These are phyloP conservation scores for Macrosoma leucophasiata DNA, from an alignment of 2,888 invertebrate species.

Conservation along the genomic window DNA sequence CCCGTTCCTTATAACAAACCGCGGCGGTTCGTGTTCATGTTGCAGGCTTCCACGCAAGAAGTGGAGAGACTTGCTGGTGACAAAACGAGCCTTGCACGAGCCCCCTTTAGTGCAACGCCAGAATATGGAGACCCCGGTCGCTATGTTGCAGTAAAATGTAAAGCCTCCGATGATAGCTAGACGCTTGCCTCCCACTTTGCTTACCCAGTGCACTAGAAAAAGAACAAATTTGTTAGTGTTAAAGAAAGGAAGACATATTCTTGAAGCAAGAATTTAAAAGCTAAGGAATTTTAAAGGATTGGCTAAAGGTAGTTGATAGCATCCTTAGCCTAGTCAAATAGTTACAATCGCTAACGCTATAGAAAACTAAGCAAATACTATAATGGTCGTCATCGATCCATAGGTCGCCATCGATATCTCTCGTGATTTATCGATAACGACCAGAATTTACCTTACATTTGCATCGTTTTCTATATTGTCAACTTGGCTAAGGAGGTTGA, in stretches of 20 bases:
- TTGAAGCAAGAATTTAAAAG: no score
- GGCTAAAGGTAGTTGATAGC: neutral
- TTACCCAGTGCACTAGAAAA: slow-evolving; percentile 29
- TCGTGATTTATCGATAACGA: no score
- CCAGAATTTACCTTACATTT: no score
- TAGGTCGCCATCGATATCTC: no score
- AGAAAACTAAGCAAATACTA: no score
- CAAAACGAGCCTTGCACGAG: slow-evolving; percentile 23
- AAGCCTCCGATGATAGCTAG: slow-evolving; percentile 31
- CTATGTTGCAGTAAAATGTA: slow-evolving; percentile 31
- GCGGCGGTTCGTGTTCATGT: slow-evolving; percentile 20
- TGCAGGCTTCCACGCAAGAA: neutral
- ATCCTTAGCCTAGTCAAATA: neutral
- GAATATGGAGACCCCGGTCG: slow-evolving; percentile 22
- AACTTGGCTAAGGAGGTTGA: no score
- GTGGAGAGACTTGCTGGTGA: slow-evolving; percentile 10
- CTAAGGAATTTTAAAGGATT: neutral
- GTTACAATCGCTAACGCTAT: neutral
- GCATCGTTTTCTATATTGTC: no score
- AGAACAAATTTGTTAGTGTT: no score
- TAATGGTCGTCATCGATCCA: no score
- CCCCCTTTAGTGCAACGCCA: slow-evolving; percentile 30
- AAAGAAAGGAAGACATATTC: no score
- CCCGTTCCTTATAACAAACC: slow-evolving; percentile 19
- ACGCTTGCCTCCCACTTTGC: slow-evolving; percentile 28